Evolutionary conservation across 2,888 invertebrate genomes (phyloP).

Genomic region (Xanthorhoe designata): DNA sequence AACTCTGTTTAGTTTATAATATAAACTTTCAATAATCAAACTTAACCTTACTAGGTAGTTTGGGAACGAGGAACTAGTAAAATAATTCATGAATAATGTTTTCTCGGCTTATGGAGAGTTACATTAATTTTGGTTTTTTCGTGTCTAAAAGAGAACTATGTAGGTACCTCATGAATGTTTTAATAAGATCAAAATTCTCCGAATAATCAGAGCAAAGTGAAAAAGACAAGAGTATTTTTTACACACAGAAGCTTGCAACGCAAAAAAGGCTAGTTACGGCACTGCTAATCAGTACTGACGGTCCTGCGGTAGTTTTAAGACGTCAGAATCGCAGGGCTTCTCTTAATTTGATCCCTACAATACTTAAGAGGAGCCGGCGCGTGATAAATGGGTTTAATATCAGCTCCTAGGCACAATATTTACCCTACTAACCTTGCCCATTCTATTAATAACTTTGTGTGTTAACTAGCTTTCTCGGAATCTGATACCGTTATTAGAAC

Average conservation of each 20-base stretch:
- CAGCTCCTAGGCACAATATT: slow-evolving; percentile 11
- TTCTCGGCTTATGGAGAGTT: neutral
- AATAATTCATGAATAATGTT: neutral
- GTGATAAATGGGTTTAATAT: slow-evolving; percentile 21
- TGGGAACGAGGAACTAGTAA: neutral
- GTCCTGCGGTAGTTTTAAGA: neutral
- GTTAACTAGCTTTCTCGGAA: neutral
- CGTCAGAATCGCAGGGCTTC: neutral
- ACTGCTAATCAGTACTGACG: neutral
- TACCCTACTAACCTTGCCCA: slow-evolving; percentile 15
- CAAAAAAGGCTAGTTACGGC: too few species aligned
- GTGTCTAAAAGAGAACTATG: too few species aligned
- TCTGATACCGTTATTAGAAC: neutral
- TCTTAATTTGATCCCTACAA: slow-evolving; percentile 1
- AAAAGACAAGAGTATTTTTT: too few species aligned
- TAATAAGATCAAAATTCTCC: too few species aligned
- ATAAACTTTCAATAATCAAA: neutral
- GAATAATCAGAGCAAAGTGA: too few species aligned
- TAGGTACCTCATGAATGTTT: too few species aligned
- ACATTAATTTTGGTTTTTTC: too few species aligned
- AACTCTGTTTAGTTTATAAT: neutral
- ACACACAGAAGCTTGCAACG: too few species aligned
- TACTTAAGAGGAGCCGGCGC: slow-evolving; percentile 1
- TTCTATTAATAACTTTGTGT: slow-evolving; percentile 2
- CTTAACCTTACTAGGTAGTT: neutral